Conservation (phyloP, 2,888 invertebrate genomes). For the Rhorus exstirpatorius region DNA sequence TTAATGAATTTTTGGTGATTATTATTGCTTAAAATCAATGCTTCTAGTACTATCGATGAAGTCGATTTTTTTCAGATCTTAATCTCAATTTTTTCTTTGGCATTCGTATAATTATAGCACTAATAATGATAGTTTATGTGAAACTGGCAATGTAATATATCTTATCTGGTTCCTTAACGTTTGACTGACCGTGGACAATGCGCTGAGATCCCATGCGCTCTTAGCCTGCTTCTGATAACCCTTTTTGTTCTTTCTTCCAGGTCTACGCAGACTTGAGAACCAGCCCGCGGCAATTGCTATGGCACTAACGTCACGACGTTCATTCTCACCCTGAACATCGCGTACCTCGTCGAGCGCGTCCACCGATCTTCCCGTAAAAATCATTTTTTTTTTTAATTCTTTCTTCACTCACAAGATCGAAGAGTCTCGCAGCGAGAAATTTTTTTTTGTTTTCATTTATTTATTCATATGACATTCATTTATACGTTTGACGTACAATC, state of each 20-base stretch:
- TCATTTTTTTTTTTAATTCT: conserved; percentile 75
- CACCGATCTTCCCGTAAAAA: conserved; percentile 83
- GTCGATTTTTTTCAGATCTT: too few relatives aligned
- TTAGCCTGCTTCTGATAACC: conserved; percentile 81
- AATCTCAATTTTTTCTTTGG: too few relatives aligned
- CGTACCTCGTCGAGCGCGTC: conserved; percentile 82
- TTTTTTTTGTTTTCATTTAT: too few relatives aligned
- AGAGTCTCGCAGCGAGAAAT: neutral
- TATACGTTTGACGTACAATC: too few relatives aligned
- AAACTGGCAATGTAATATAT: neutral
- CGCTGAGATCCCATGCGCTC: conserved; percentile 89
- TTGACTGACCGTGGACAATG: conserved; percentile 87
- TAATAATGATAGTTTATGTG: conserved; percentile 10
- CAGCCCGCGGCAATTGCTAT: conserved; percentile 89
- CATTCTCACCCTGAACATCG: conserved; percentile 72
- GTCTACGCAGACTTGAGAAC: conserved; percentile 93
- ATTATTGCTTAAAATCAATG: too few relatives aligned
- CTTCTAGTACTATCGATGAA: too few relatives aligned
- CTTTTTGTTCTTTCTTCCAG: conserved; percentile 85
- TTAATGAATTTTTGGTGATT: too few relatives aligned
- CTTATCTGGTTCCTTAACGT: conserved; percentile 21
- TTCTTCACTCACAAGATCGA: neutral
- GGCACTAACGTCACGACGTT: conserved; percentile 79
- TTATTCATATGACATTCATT: neutral
- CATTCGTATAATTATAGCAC: neutral